Evolutionary conservation across 2,888 invertebrate genomes (phyloP).

Genomic region (Sphaerophoria rueppellii): DNA sequence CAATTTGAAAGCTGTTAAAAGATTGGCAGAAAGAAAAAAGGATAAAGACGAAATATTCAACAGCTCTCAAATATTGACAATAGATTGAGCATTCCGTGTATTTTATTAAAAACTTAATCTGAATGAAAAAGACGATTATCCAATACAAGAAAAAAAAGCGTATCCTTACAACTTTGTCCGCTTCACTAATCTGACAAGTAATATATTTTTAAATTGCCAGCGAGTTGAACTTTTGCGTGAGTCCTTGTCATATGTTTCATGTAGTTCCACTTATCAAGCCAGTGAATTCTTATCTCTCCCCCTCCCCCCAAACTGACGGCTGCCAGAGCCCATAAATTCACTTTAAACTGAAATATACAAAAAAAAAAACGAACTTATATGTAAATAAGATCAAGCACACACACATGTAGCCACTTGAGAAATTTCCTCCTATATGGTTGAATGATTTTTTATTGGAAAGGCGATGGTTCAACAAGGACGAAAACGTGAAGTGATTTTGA

Average conservation of each 20-base stretch:
- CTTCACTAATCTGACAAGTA: constrained; percentile 53
- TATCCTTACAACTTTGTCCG: constrained; percentile 37
- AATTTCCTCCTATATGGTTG: constrained; percentile 26
- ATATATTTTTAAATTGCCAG: constrained; percentile 41
- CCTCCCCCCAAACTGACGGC: constrained; percentile 6
- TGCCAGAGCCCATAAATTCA: constrained; percentile 52
- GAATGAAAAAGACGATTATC: neutral
- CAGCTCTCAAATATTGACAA: too few relatives aligned
- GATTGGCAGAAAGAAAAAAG: too few relatives aligned
- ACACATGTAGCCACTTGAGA: constrained; percentile 49
- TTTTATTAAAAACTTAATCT: too few relatives aligned
- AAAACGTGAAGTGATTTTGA: constrained; percentile 48
- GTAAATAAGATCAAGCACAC: constrained; percentile 64
- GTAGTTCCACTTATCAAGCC: constrained; percentile 18
- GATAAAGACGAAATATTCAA: too few relatives aligned
- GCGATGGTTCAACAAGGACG: neutral
- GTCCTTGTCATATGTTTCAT: constrained; percentile 46
- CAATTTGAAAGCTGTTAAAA: too few relatives aligned
- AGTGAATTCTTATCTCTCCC: neutral
- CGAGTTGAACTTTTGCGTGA: constrained; percentile 23
- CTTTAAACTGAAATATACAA: constrained; percentile 37
- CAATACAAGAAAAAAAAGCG: constrained; percentile 5
- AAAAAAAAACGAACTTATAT: constrained; percentile 44
- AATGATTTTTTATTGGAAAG: constrained; percentile 26
- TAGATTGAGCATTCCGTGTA: too few relatives aligned